phyloP scores from a whole-genome alignment of 1,140 invertebrate species.

The Akabosia matsudoensis region DNA sequence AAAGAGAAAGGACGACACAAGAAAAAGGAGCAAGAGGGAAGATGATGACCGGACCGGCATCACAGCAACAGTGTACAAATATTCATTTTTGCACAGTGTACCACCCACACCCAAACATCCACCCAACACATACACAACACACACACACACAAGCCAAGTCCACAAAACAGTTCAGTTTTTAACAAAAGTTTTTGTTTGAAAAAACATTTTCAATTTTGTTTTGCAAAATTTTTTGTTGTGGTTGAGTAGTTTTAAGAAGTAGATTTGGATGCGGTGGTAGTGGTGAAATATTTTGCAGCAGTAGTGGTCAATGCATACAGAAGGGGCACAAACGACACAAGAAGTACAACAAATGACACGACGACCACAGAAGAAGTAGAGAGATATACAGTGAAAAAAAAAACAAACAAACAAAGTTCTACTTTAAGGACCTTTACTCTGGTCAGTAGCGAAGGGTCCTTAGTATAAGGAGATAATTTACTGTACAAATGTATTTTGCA shows the following conservation, averaged over 20 bases:
- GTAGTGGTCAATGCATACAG: not conserved
- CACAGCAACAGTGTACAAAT: too few species aligned
- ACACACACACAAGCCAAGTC: too few species aligned
- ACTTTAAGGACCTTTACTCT: conserved; percentile 9
- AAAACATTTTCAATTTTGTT: too few species aligned
- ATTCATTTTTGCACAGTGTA: not conserved
- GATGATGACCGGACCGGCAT: not conserved
- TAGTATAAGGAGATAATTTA: too few species aligned
- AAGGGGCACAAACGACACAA: not conserved
- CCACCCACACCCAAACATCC: not conserved
- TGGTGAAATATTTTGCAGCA: not conserved
- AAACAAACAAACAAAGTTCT: not conserved
- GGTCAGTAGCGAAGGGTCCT: not conserved
- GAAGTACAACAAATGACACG: not conserved
- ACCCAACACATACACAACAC: not conserved
- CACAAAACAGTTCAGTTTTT: too few species aligned
- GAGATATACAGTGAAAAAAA: not conserved
- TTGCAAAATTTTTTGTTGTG: not conserved
- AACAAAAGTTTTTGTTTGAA: too few species aligned
- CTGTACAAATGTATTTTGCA: too few species aligned
- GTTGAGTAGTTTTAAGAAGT: not conserved
- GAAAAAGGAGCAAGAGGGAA: not conserved
- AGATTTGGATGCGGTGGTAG: not conserved
- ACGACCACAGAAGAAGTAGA: too few species aligned
- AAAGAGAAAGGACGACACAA: conserved; percentile 38